phyloP scores from a whole-genome alignment of 1,140 invertebrate genomes.

The Cyclargus thomasi region DNA sequence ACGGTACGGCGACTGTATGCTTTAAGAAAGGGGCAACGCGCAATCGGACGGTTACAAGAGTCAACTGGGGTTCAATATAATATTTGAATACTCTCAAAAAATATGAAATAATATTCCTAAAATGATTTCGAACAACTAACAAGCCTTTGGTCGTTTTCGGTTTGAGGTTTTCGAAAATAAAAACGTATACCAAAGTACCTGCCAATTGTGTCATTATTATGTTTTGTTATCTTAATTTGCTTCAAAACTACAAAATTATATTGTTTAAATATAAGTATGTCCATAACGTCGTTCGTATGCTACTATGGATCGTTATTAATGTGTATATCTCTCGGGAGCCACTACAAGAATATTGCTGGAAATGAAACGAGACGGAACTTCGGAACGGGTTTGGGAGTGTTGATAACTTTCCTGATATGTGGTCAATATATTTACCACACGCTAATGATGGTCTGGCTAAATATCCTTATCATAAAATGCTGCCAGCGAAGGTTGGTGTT shows the following conservation, averaged over 20 bases:
- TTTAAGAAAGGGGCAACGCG: too few species aligned
- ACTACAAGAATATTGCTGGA: slow-evolving; percentile 50
- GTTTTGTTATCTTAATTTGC: not conserved
- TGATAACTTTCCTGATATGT: slow-evolving; percentile 46
- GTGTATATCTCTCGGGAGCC: slow-evolving; percentile 44
- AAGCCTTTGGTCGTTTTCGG: too few species aligned
- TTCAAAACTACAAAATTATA: not conserved
- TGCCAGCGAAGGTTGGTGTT: slow-evolving; percentile 50
- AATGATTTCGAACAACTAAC: too few species aligned
- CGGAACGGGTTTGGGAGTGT: slow-evolving; percentile 51
- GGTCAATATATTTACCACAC: slow-evolving; percentile 44
- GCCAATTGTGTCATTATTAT: too few species aligned
- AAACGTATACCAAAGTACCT: not conserved
- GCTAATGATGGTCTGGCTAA: slow-evolving; percentile 51
- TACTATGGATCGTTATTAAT: slow-evolving; percentile 25
- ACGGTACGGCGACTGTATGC: too few species aligned
- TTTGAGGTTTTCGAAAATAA: too few species aligned
- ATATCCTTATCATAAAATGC: slow-evolving; percentile 57
- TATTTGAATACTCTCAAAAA: too few species aligned
- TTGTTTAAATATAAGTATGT: not conserved
- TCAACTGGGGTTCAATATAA: too few species aligned
- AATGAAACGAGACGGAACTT: slow-evolving; percentile 45
- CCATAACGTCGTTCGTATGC: not conserved
- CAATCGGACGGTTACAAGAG: too few species aligned
- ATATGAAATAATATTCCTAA: too few species aligned